Base-by-base conservation (phyloP, 1,140 invertebrate genomes). In the Diplogasteroides magnus region DNA sequence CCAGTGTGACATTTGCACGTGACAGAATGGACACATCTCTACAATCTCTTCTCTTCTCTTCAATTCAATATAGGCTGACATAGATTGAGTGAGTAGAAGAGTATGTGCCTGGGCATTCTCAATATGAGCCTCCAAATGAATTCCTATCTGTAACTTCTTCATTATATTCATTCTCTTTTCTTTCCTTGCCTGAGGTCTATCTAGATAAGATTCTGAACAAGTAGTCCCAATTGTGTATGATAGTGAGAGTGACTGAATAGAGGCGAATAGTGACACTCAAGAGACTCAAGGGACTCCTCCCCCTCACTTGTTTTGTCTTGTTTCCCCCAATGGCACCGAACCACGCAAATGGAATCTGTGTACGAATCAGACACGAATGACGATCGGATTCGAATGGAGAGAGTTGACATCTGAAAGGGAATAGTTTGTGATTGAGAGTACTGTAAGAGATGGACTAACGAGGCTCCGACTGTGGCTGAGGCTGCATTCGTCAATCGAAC, bases 321-420 rank as follows among this genome's bases (percentile, higher is more conserved):
- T 71, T 74, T 15, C 67, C 60, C 25, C 72, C 73, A 6, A 73
- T 29, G 26, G 69, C 31, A 19, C 69, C 57, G 60, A 74, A 74
- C 73, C 73, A 74, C 28, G 64, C 62, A 37, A 74, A 66, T 13
- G 73, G 73, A 48, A 74, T 66, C n/a, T 76, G 69, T 11, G 57
- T 68, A 3, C 73, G 69, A 59, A 74, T 64, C 6, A 74, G 66
- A 48, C 73, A 74, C 57, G 37, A 67, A n/a, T 25, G 31, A 55
- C 60, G 64, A 15, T 55, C 28, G 28, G 63, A 62, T 29, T 70
- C 71, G 56, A 66, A 73, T 31, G 72, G 71, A 27, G 61, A 58
- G 1, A 73, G 37, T 29, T 65, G 29, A 58, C 71, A 74, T 19
- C 59, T 72, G 26, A 59, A 63, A n/a, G 59, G 55, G 28, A 69